These are phyloP conservation scores for Amiota communis DNA, from an alignment of 2,888 invertebrate genomes.

Conservation along the genomic window DNA sequence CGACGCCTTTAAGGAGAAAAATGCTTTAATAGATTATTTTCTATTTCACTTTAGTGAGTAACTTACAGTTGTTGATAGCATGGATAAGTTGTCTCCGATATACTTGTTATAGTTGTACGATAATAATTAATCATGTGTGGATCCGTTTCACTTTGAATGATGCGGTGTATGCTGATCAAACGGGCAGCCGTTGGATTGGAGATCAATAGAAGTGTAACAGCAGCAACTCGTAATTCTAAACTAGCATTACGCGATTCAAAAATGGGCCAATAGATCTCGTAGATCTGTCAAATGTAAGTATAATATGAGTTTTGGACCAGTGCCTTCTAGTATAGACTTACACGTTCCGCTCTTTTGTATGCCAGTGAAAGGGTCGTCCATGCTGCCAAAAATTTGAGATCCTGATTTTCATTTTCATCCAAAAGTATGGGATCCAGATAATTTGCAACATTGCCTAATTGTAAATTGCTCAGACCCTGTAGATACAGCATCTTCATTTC, in stretches of 20 bases:
- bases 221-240: conserved; percentile 80
- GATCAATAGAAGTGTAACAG: conserved; percentile 78
- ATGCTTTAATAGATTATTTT: not conserved
- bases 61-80: conserved; percentile 81
- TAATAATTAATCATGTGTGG: conserved; percentile 81
- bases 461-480: conserved; percentile 81
- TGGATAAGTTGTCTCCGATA: conserved; percentile 79
- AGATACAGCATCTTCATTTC: conserved; percentile 82
- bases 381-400: conserved; percentile 79
- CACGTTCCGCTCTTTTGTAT: conserved; percentile 74
- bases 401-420: conserved; percentile 75
- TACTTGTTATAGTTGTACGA: conserved; percentile 80
- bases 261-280: conserved; percentile 80
- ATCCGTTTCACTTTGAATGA: conserved; percentile 77
- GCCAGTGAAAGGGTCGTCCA: conserved; percentile 77
- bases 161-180: conserved; percentile 80
- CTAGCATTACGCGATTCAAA: conserved; percentile 80
- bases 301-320: not conserved
- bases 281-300: conserved; percentile 70
- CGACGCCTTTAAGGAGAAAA: conserved; percentile 74
- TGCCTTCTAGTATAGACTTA: conserved; percentile 49
- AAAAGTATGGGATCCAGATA: conserved; percentile 76
- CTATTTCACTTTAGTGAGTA: conserved; percentile 1
- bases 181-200: conserved; percentile 80
- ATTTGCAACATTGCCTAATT: conserved; percentile 75